Percentiles rank a stretch among this genome's conserved stretches.
These are phyloP conservation scores for Anarsia innoxiella DNA, from an alignment of 2,888 invertebrate genomes.

Conservation along the genomic window DNA sequence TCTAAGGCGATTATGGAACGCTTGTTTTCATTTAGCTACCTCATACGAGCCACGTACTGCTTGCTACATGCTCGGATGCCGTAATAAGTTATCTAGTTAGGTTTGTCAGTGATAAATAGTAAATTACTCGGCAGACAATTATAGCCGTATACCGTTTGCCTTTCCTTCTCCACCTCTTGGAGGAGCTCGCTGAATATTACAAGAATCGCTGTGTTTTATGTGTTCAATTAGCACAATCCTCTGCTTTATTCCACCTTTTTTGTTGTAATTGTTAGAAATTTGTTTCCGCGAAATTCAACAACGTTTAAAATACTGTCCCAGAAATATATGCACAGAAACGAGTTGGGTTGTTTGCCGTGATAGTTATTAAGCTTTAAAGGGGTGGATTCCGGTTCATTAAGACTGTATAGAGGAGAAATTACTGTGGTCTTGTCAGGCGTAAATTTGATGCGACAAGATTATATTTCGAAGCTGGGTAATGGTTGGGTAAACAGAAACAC, in stretches of 20 bases:
- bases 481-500: conserved; percentile 25
- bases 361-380: conserved; percentile 4
- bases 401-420: conserved; percentile 31
- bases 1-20: conserved; percentile 22
- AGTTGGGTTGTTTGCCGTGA: conserved; percentile 1
- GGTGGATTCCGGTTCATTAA: conserved; percentile 37
- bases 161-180: conserved; percentile 16
- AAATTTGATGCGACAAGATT: conserved; percentile 33
- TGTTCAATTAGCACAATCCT: conserved; percentile 30
- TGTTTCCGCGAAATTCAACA: background rate
- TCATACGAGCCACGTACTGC: conserved; percentile 11
- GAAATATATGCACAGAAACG: background rate
- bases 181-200: conserved; percentile 31
- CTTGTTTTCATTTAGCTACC: conserved; percentile 17
- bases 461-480: conserved; percentile 25
- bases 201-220: conserved; percentile 31
- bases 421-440: conserved; percentile 30
- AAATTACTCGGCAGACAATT: conserved; percentile 31
- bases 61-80: conserved; percentile 29
- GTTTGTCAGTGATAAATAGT: conserved; percentile 42
- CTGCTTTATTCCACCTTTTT: conserved; percentile 10
- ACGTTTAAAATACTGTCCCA: background rate
- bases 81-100: conserved; percentile 45
- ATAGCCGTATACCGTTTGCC: conserved; percentile 20
- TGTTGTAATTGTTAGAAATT: background rate